These are phyloP conservation scores for Spilosoma lubricipeda DNA, from an alignment of 2,888 invertebrate species.

Conservation along the genomic window DNA sequence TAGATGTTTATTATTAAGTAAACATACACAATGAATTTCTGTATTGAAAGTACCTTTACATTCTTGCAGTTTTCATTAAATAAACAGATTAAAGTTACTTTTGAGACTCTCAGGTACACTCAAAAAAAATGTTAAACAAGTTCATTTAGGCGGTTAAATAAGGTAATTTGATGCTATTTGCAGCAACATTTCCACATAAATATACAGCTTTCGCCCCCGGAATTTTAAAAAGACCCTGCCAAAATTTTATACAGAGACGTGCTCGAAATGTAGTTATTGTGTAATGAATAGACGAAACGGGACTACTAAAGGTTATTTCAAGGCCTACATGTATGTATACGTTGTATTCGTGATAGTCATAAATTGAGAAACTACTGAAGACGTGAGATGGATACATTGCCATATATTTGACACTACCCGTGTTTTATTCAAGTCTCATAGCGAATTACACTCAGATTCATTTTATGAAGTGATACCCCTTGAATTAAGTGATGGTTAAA, in stretches of 20 bases:
- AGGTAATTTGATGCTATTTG: conserved; percentile 45
- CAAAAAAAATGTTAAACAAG: neutral
- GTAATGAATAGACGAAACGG: conserved; percentile 52
- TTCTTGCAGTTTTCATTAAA: neutral
- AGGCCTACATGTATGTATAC: conserved; percentile 38
- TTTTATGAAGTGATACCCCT: neutral
- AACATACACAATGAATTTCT: neutral
- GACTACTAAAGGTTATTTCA: conserved; percentile 61
- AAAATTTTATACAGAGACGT: conserved; percentile 55
- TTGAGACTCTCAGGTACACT: neutral
- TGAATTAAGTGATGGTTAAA: neutral
- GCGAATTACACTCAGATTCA: neutral
- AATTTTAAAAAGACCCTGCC: conserved; percentile 56
- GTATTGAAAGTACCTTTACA: neutral
- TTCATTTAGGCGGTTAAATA: conserved; percentile 31
- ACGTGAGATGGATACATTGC: conserved; percentile 45
- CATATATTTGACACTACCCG: conserved; percentile 30
- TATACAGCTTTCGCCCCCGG: conserved; percentile 55
- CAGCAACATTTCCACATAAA: conserved; percentile 49
- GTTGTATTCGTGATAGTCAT: conserved; percentile 46
- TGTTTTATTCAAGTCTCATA: conserved; percentile 16
- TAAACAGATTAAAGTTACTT: neutral
- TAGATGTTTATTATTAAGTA: neutral
- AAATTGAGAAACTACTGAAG: conserved; percentile 54
- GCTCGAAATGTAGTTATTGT: conserved; percentile 56